Conservation (phyloP, 2,113 vertebrate species). For the Vidua chalybeata region DNA sequence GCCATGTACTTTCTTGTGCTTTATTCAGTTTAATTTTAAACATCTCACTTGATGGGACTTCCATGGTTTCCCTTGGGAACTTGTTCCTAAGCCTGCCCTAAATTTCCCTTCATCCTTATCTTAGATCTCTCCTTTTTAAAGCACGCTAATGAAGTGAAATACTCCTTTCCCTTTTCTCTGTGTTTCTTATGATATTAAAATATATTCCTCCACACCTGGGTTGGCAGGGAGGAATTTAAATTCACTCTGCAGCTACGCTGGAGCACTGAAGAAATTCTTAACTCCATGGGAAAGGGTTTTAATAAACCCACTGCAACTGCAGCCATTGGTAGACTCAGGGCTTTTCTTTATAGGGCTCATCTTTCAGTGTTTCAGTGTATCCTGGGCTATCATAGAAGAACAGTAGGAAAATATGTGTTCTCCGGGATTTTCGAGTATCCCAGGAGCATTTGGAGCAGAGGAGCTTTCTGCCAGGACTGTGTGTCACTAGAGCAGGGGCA, state of each 20-base stretch:
- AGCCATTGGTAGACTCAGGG: background rate
- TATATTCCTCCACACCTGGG: conserved; percentile 25
- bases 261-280: background rate
- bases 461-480: background rate
- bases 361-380: background rate
- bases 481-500: background rate
- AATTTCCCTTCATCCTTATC: conserved; percentile 57
- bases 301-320: background rate
- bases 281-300: background rate
- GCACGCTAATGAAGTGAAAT: conserved; percentile 48
- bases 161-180: background rate
- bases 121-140: conserved; percentile 50
- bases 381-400: background rate
- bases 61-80: conserved; percentile 46
- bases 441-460: background rate
- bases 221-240: background rate
- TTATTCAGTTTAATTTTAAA: conserved; percentile 24
- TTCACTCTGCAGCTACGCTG: background rate
- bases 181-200: conserved; percentile 45
- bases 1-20: background rate
- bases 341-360: background rate
- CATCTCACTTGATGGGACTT: background rate
- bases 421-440: background rate
- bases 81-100: background rate
- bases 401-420: background rate